phyloP scores from a whole-genome alignment of 1,140 invertebrate species.

The Drosophila mayri region DNA sequence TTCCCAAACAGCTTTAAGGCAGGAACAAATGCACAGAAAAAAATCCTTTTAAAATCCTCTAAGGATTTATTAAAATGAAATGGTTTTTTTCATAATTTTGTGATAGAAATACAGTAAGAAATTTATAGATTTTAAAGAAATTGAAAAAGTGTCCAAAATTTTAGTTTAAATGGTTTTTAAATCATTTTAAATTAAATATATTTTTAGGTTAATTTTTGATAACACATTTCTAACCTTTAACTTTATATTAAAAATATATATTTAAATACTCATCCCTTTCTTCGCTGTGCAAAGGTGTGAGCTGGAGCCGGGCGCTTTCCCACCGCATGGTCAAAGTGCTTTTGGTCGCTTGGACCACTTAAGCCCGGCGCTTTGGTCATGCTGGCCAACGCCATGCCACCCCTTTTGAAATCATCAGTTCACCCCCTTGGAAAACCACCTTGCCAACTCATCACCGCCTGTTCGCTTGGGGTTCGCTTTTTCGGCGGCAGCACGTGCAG shows the following conservation, averaged over 20 bases:
- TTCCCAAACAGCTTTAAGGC: conserved; percentile 17
- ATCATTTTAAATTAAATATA: not conserved
- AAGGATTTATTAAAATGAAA: too few species aligned
- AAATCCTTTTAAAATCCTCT: too few species aligned
- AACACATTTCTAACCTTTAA: too few species aligned
- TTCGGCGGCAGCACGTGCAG: conserved; percentile 57
- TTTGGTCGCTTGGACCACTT: conserved; percentile 77
- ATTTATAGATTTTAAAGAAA: not conserved
- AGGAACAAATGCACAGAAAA: not conserved
- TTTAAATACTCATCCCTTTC: not conserved
- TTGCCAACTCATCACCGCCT: conserved; percentile 10
- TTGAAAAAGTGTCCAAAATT: not conserved
- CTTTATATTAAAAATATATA: not conserved
- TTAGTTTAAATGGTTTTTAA: not conserved
- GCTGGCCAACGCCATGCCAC: conserved; percentile 24
- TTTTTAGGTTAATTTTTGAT: not conserved
- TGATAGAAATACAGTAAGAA: not conserved
- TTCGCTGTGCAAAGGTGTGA: not conserved
- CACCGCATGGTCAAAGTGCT: conserved; percentile 79
- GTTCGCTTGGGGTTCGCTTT: conserved; percentile 37
- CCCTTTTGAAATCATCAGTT: not conserved
- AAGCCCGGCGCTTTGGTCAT: conserved; percentile 73
- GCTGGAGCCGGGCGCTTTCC: conserved; percentile 5
- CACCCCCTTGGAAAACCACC: conserved; percentile 10
- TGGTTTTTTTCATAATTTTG: too few species aligned